Percentiles rank a stretch among this genome's conserved stretches.
Evolutionary conservation across 2,888 invertebrate species (phyloP).

Genomic region (Sepioteuthis lessoniana): DNA sequence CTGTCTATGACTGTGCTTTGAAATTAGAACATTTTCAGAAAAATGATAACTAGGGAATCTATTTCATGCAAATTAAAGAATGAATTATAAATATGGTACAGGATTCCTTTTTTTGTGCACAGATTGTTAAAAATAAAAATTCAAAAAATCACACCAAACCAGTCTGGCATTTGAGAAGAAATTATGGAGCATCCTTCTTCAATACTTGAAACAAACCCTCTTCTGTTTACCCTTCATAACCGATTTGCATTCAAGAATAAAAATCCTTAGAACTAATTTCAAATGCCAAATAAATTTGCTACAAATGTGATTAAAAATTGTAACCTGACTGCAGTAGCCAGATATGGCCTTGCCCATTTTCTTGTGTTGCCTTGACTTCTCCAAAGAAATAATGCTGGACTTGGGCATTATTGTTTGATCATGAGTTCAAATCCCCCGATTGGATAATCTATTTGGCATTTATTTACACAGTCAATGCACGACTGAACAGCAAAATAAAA

Average conservation of each 20-base stretch:
- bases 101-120: neutral
- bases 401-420: neutral
- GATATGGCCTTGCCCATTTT: neutral
- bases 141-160: neutral
- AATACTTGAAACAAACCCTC: neutral
- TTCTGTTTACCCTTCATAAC: neutral
- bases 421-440: neutral
- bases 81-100: neutral
- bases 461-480: neutral
- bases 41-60: neutral
- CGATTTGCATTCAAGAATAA: neutral
- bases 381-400: neutral
- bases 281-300: neutral
- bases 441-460: slow-evolving; percentile 23
- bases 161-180: neutral
- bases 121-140: neutral
- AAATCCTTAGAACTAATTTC: neutral
- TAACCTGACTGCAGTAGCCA: neutral
- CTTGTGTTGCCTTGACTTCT: neutral
- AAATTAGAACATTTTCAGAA: neutral
- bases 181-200: neutral
- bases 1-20: neutral
- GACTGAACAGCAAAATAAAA: slow-evolving; percentile 8
- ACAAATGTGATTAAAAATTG: slow-evolving; percentile 33
- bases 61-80: neutral